Conservation (phyloP, 2,797 vertebrate species). For the Lithobates sylvaticus region DNA sequence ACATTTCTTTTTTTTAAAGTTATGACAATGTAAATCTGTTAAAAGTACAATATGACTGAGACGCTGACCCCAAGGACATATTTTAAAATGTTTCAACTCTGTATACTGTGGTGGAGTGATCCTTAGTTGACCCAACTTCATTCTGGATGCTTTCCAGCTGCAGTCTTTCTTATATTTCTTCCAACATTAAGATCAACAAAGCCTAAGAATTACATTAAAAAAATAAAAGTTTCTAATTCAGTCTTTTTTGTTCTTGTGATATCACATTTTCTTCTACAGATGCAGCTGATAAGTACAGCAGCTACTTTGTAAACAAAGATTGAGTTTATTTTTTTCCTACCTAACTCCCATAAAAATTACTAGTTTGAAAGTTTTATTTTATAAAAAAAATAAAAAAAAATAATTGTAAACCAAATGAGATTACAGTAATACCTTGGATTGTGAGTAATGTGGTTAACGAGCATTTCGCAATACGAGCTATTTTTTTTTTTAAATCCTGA, state of each 20-base stretch:
- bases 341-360: no score
- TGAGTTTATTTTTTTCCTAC: neutral
- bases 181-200: no score
- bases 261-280: no score
- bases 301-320: neutral
- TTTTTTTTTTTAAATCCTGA: no score
- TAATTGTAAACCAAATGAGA: neutral
- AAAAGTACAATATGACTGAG: neutral
- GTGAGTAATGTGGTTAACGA: no score
- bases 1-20: no score
- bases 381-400: no score
- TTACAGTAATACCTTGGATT: neutral
- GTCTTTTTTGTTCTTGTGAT: no score
- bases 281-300: no score
- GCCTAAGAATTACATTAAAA: no score
- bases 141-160: neutral
- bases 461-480: no score
- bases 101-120: neutral
- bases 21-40: neutral
- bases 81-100: neutral
- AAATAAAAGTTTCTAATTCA: no score
- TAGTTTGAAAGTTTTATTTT: neutral
- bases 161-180: neutral
- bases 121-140: neutral
- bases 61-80: neutral